phyloP scores from a whole-genome alignment of 2,113 vertebrate species.

The Sander vitreus region DNA sequence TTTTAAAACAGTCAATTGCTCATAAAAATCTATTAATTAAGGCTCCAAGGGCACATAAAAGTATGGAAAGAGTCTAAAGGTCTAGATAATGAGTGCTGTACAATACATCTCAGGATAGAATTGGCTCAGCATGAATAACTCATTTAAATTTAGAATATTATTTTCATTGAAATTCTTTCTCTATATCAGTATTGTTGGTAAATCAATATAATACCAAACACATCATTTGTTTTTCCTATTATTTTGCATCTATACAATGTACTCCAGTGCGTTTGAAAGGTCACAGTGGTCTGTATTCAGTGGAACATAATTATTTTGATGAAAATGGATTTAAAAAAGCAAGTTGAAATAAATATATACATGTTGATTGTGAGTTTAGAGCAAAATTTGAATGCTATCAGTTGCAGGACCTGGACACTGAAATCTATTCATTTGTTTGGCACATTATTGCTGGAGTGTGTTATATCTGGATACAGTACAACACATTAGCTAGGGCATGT shows the following conservation, averaged over 20 bases:
- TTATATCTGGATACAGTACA: conserved; percentile 22
- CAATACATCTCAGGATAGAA: conserved; percentile 23
- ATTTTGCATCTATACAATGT: conserved; percentile 16
- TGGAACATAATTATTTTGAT: conserved; percentile 9
- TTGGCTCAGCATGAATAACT: conserved; percentile 11
- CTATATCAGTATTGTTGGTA: not conserved
- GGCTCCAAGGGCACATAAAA: not conserved
- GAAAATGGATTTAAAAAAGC: not conserved
- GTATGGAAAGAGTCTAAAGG: not conserved
- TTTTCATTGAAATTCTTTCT: conserved; percentile 32
- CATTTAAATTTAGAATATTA: not conserved
- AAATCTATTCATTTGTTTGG: conserved; percentile 21
- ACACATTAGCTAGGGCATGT: conserved; percentile 15
- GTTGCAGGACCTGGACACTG: not conserved
- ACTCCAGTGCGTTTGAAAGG: conserved; percentile 14
- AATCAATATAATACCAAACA: conserved; percentile 14
- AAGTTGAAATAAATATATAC: conserved; percentile 6
- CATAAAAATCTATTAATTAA: not conserved
- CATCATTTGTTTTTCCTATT: not conserved
- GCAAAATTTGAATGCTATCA: conserved; percentile 1
- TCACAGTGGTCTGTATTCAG: conserved; percentile 17
- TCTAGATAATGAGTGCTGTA: conserved; percentile 16
- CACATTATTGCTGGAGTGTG: conserved; percentile 11
- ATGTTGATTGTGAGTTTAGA: conserved; percentile 24
- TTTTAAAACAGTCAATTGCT: not conserved